Percentiles rank a stretch among this genome's conserved stretches.
Conservation (phyloP, 2,888 invertebrate genomes). For the Galerucella calmariensis region DNA sequence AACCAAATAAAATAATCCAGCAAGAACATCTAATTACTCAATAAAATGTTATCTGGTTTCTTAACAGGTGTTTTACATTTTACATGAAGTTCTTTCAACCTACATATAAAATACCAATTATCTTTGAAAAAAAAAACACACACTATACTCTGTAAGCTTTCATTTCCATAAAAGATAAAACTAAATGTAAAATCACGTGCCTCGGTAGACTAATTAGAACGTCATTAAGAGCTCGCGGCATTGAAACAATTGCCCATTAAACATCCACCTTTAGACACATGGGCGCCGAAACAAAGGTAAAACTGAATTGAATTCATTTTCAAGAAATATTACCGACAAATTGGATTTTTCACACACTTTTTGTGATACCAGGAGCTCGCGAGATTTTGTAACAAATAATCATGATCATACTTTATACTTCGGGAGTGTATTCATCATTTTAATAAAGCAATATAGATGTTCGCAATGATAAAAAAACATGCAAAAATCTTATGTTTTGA, state of each 20-base stretch:
- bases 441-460: no score
- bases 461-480: no score
- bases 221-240: slow-evolving; percentile 40
- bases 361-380: no score
- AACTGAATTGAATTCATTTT: not conserved
- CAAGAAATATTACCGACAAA: not conserved
- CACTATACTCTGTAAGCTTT: slow-evolving; percentile 29
- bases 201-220: slow-evolving; percentile 43
- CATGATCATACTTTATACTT: no score
- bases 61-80: slow-evolving; percentile 5
- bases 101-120: slow-evolving; percentile 19
- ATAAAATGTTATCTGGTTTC: slow-evolving; percentile 5
- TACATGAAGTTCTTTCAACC: slow-evolving; percentile 9
- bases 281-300: not conserved
- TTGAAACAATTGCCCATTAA: slow-evolving; percentile 32
- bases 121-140: slow-evolving; percentile 22
- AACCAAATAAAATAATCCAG: not conserved
- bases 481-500: no score
- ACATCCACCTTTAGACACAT: slow-evolving; percentile 2
- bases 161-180: slow-evolving; percentile 31
- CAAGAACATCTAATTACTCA: not conserved
- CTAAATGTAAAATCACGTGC: slow-evolving; percentile 41
- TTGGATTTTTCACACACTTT: no score
- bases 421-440: no score
- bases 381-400: no score